A percentile compares a stretch with the other conserved stretches of the same genome.
These are phyloP conservation scores for Psilanteris sp. DNA, from an alignment of 1,140 invertebrate genomes.

Conservation along the genomic window DNA sequence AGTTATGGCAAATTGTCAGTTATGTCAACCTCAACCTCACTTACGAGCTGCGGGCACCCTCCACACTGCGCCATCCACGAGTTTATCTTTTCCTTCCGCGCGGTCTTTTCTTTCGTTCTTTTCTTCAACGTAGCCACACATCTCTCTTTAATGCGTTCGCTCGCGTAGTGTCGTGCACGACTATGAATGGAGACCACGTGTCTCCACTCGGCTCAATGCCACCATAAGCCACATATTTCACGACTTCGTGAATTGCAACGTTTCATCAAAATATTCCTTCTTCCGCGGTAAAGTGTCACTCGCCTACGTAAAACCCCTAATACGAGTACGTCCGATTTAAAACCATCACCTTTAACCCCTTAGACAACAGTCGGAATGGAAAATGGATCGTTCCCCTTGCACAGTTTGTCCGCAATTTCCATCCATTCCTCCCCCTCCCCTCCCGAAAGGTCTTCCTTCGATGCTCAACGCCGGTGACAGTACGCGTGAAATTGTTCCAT, in stretches of 20 bases:
- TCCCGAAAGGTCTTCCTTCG: too few species aligned
- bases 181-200: conserved; percentile 66
- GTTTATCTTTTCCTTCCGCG: conserved; percentile 42
- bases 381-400: too few species aligned
- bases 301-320: too few species aligned
- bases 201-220: conserved; percentile 47
- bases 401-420: too few species aligned
- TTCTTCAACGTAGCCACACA: conserved; percentile 34
- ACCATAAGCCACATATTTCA: conserved; percentile 52
- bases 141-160: conserved; percentile 48
- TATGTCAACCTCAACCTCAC: conserved; percentile 44
- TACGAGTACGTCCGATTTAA: too few species aligned
- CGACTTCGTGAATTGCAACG: conserved; percentile 14
- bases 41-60: conserved; percentile 44
- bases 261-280: conserved; percentile 10
- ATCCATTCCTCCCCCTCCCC: too few species aligned
- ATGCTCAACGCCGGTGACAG: too few species aligned
- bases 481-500: too few species aligned
- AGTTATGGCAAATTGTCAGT: conserved; percentile 47
- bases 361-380: too few species aligned
- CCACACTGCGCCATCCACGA: conserved; percentile 28
- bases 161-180: conserved; percentile 60
- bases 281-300: too few species aligned
- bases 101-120: conserved; percentile 63
- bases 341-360: too few species aligned